Conservation (phyloP, 2,888 invertebrate species). For the Tigriopus californicus region DNA sequence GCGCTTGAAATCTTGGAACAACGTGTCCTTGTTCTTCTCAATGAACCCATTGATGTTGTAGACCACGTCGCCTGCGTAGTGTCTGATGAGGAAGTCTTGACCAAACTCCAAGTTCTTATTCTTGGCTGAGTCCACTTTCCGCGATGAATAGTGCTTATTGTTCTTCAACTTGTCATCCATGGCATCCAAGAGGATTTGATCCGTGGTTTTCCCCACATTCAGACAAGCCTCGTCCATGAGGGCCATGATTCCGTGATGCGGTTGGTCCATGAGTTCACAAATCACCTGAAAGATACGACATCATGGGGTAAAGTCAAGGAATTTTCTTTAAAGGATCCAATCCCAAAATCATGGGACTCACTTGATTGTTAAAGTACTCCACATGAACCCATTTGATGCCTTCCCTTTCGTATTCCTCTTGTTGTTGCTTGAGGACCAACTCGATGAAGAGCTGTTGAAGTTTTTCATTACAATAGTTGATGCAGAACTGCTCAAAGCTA, state of each 20-base stretch:
- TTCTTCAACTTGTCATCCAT: slow-evolving; percentile 70
- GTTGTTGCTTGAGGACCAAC: slow-evolving; percentile 88
- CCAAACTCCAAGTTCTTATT: slow-evolving; percentile 32
- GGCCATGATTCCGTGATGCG: slow-evolving; percentile 70
- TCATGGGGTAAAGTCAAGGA: no score
- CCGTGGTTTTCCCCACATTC: slow-evolving; percentile 75
- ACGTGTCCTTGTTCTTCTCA: slow-evolving; percentile 89
- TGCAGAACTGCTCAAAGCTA: slow-evolving; percentile 96
- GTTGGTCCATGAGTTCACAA: slow-evolving; percentile 41
- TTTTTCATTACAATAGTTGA: slow-evolving; percentile 97
- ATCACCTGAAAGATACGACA: not conserved
- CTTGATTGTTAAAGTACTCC: slow-evolving; percentile 89
- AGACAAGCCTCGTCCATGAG: slow-evolving; percentile 95
- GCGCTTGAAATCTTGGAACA: slow-evolving; percentile 92
- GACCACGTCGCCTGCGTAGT: slow-evolving; percentile 92
- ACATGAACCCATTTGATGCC: slow-evolving; percentile 90
- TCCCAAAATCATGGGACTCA: no score
- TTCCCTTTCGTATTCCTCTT: slow-evolving; percentile 86
- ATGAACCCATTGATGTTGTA: slow-evolving; percentile 77
- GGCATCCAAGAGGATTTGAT: slow-evolving; percentile 65
- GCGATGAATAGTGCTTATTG: slow-evolving; percentile 75
- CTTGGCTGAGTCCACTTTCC: slow-evolving; percentile 22
- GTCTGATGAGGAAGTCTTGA: slow-evolving; percentile 39
- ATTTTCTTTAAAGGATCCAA: no score
- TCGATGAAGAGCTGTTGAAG: slow-evolving; percentile 94